Conservation (phyloP, 2,888 invertebrate genomes). For the Thyatira batis region DNA sequence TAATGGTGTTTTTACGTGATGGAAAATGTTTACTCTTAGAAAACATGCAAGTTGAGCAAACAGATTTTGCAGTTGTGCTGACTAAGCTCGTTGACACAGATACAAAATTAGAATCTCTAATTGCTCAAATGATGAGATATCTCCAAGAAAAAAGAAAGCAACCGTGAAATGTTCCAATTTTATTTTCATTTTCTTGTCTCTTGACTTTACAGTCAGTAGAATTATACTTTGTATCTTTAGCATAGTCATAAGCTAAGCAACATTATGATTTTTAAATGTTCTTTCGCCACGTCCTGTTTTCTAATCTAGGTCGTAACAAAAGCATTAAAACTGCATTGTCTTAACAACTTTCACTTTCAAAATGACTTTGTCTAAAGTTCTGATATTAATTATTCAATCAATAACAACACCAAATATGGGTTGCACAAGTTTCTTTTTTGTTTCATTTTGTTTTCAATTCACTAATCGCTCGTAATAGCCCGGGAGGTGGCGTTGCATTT, state of each 20-base stretch:
- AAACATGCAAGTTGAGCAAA: conserved; percentile 25
- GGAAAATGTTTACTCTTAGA: conserved; percentile 39
- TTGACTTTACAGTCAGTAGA: too few species aligned
- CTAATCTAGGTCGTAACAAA: background rate
- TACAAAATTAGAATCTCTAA: background rate
- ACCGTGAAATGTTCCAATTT: background rate
- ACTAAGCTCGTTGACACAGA: background rate
- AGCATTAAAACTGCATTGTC: background rate
- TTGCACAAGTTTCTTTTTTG: background rate
- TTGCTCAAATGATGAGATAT: background rate
- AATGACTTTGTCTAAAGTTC: background rate
- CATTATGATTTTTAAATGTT: background rate
- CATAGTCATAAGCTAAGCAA: too few species aligned
- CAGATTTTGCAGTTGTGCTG: conserved; percentile 13
- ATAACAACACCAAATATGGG: background rate
- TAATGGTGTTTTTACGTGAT: conserved; percentile 58
- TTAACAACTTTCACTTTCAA: background rate
- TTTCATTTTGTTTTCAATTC: background rate
- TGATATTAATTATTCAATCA: background rate
- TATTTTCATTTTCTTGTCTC: background rate
- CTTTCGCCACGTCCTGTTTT: background rate
- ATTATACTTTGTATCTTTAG: background rate
- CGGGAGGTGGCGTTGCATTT: too few species aligned
- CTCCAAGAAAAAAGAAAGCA: background rate
- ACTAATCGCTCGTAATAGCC: background rate